Evolutionary conservation across 2,113 vertebrate species (phyloP), one percentile per base, ranked within the genome.

Genomic region (Sylvietta virens): DNA sequence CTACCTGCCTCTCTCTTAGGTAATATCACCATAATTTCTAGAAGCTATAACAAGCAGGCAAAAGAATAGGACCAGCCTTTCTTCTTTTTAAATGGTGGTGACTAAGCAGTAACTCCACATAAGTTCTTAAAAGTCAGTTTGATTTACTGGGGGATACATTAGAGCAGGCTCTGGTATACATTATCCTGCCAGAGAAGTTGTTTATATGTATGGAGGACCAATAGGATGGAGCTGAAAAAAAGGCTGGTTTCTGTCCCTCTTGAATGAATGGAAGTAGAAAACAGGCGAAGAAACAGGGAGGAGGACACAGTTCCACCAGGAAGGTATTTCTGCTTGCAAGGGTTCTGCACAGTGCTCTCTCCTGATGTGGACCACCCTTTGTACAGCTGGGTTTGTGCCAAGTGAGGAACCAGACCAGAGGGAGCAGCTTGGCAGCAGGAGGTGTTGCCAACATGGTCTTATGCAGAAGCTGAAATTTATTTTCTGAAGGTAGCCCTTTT

Each of bases 111-210:
- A 94, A 79, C 51, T 87, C 72, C 33, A 79, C 37, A 60, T 22
- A 89, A 66, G 74, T 90, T 95, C 86, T 92, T 86, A 81, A 80
- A 94, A 92, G 58, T 73, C 85, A 58, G 8, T 82, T 87, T 92
- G 85, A 90, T 93, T 94, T 92, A 90, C 61, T 84, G 37, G 72
- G 74, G 47, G 61, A 48, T 90, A 56, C 53, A 73, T 85, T 92
- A 87, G 23, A 87, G 39, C 11, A 82, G 66, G 57, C 40, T 87
- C 72, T 81, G 30, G 33, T 77, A 82, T 77, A 87, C 14, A n/a
- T 92, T 87, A 91, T 86, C 37, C 45, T 94, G 81, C 57, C 74
- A 80, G 45, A 44, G 39, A 62, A 86, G 39, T 92, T 94, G 61
- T 72, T 89, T 87, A 20, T 91, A 58, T 50, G 40, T 79, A n/a